These are phyloP conservation scores for Gerris buenoi DNA, from an alignment of 1,140 invertebrate genomes.

Conservation along the genomic window DNA sequence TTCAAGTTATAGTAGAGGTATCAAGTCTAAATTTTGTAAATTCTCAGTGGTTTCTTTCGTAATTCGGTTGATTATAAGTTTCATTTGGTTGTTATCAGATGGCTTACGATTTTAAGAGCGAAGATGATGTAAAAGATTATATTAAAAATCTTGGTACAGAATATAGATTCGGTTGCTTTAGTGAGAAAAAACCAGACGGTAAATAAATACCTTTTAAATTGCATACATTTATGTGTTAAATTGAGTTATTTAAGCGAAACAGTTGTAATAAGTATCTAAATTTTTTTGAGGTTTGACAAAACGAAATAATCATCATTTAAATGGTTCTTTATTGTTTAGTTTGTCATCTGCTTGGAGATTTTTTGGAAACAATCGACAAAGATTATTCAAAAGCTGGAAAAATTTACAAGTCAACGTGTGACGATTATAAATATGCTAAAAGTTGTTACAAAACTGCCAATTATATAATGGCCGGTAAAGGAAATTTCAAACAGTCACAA, in stretches of 20 bases:
- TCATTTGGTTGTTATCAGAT: too few species aligned
- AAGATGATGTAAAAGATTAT: constrained; percentile 73
- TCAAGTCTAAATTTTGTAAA: too few species aligned
- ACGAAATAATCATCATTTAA: not conserved
- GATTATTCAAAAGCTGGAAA: constrained; percentile 59
- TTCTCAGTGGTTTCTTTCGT: too few species aligned
- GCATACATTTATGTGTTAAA: constrained; percentile 11
- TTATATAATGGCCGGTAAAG: constrained; percentile 48
- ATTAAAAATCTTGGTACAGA: constrained; percentile 78
- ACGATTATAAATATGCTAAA: constrained; percentile 57
- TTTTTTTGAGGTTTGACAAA: not conserved
- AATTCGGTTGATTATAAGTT: too few species aligned
- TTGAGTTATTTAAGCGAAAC: not conserved
- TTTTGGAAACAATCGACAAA: constrained; percentile 62
- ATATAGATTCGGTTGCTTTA: constrained; percentile 78
- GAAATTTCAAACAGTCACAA: constrained; percentile 18
- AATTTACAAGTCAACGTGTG: constrained; percentile 71
- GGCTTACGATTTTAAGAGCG: constrained; percentile 59
- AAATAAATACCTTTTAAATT: constrained; percentile 18
- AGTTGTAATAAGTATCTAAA: not conserved
- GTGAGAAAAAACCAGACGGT: constrained; percentile 68
- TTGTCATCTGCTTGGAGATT: constrained; percentile 83
- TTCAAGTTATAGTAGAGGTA: too few species aligned
- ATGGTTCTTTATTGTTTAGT: constrained; percentile 36
- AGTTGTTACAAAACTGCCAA: constrained; percentile 76